Conservation (phyloP, 2,888 invertebrate species). For the Crocallis elinguaria region DNA sequence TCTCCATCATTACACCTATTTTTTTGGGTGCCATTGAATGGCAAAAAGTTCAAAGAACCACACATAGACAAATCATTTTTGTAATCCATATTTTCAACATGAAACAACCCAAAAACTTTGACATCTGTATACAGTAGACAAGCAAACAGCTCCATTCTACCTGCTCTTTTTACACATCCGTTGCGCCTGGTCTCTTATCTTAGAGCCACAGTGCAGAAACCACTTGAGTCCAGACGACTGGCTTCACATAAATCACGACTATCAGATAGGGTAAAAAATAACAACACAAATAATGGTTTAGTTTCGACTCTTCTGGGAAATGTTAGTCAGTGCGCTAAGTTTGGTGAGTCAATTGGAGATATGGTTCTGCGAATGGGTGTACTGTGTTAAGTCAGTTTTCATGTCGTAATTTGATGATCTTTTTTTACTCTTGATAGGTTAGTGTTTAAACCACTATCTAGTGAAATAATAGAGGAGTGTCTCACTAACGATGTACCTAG, state of each 20-base stretch:
- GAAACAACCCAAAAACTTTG: background rate
- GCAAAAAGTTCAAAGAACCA: no score
- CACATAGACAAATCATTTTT: no score
- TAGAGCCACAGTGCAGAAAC: slow-evolving; percentile 5
- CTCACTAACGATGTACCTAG: no score
- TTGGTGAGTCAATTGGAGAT: slow-evolving; percentile 6
- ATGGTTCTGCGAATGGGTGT: background rate
- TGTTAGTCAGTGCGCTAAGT: slow-evolving; percentile 12
- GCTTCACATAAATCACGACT: slow-evolving; percentile 22
- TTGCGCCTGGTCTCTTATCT: slow-evolving; percentile 7
- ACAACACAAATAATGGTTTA: slow-evolving; percentile 7
- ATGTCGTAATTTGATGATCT: no score
- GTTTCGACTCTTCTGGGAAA: slow-evolving; percentile 14
- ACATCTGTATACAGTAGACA: slow-evolving; percentile 8
- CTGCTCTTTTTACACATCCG: slow-evolving; percentile 20
- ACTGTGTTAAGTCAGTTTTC: no score
- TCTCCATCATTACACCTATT: no score
- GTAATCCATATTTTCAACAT: background rate
- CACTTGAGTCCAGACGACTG: slow-evolving; percentile 14
- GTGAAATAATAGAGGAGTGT: no score
- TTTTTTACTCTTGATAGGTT: no score
- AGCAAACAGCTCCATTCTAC: slow-evolving; percentile 3
- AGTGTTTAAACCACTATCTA: no score
- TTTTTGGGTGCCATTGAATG: no score
- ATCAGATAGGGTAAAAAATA: slow-evolving; percentile 23